Base-by-base conservation (phyloP, 2,797 vertebrate species). In the Acrocephalus scirpaceus region DNA sequence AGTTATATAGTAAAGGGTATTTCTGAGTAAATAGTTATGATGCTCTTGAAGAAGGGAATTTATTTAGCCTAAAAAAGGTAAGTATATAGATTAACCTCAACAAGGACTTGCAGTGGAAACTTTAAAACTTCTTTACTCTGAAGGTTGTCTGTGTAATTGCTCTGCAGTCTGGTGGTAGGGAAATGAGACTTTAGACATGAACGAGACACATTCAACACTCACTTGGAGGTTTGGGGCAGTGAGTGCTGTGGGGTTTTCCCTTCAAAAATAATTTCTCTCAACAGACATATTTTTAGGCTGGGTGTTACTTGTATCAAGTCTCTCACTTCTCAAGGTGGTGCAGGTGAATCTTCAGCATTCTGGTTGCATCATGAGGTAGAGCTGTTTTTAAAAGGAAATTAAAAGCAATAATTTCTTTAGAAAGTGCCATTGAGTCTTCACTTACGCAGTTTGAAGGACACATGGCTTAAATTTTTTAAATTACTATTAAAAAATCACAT, bases 1-100 rank as follows among this genome's bases (percentile, higher is more conserved):
- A 0, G 1, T 38, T 47, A 10, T 0, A 1, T 3, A 40, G 16
- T 0, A 7, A 60, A 15, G 2, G 21, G 38, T 18, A 38, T 27
- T 50, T 60, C 26, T 66, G 11, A 74, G 27, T 48, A 45, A 54
- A 23, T 16, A n/a, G 13, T 19, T 27, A 2, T 0, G 2, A 30
- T 42, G 27, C 42, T 57, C 42, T 36, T 22, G 7, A 67, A 34
- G n/a, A 50, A 74, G 8, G 20, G 16, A 44, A 23, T 62, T 65
- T 65, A 22, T 57, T 61, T 67, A 53, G 21, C n/a, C 27, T 61
- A 3, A 65, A 58, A 87, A 48, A 32, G 40, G 10, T 47, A 13
- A 76, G 9, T 11, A 2, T 57, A 10, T n/a, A 34, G 36, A 44
- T n/a, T 13, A 44, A 48, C 9, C 38, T 40, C 32, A 36, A 11